Percentiles rank a stretch among this genome's conserved stretches.
phyloP scores from a whole-genome alignment of 37 sponge, comb jelly and placozoan species.

The Lycopodina hypogea region DNA sequence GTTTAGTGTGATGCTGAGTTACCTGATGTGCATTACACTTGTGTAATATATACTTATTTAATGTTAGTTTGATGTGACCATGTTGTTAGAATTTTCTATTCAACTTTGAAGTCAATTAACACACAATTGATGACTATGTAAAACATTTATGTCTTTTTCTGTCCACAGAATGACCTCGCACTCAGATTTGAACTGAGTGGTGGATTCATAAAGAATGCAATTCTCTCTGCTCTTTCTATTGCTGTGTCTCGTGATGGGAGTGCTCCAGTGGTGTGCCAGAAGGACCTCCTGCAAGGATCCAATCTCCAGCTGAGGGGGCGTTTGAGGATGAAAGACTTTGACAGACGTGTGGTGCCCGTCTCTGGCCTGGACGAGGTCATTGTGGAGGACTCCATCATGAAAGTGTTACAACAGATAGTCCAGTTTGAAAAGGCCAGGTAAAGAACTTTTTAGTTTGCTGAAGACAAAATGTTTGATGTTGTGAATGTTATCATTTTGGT shows the following conservation, averaged over 20 bases:
- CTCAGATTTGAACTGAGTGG: constrained; percentile 71
- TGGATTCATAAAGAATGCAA: constrained; percentile 57
- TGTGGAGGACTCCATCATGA: constrained; percentile 53
- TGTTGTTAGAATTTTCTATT: no score
- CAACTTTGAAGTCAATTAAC: no score
- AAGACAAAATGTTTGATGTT: not conserved
- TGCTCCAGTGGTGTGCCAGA: constrained; percentile 55
- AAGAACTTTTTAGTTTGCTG: not conserved
- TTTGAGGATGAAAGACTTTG: constrained; percentile 85
- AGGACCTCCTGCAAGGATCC: constrained; percentile 50
- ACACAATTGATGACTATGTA: no score
- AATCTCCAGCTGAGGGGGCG: constrained; percentile 45
- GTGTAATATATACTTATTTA: no score
- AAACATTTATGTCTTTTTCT: no score
- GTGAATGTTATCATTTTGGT: no score
- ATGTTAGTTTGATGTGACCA: no score
- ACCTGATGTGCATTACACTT: no score
- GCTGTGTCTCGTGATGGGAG: constrained; percentile 54
- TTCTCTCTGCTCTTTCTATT: constrained; percentile 48
- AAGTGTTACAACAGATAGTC: constrained; percentile 62
- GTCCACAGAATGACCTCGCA: constrained; percentile 54
- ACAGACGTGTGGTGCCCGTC: constrained; percentile 74
- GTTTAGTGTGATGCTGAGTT: no score
- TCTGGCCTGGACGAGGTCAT: constrained; percentile 77
- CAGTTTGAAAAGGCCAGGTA: constrained; percentile 85